Base-by-base conservation (phyloP, 2,888 invertebrate genomes). In the Philereme vetulata region DNA sequence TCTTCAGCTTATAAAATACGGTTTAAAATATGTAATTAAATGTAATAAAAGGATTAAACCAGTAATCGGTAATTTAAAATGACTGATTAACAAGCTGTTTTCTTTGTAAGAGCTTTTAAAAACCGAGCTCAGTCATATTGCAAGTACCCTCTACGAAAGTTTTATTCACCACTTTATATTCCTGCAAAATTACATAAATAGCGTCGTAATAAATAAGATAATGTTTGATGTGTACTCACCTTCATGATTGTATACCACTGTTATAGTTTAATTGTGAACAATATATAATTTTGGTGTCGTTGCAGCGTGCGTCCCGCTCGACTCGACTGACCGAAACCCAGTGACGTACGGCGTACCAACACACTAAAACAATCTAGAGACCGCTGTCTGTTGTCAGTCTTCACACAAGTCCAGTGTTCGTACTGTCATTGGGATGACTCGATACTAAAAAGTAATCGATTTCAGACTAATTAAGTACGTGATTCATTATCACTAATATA, bases 171-270 rank as follows among this genome's bases (percentile, higher is more conserved):
- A 4, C 0, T 4, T 21, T 44, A 5, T 21, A n/a, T 9, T n/a
- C 5, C 42, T 4, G 4, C 4, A 42, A 42, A n/a, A 42, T 10
- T 42, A n/a, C 4, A n/a, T 10, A 9, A 21, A 33, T 21, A 33
- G 35, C 34, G 2, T 21, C 47, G 32, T 32, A 42, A 32, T 48
- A 54, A 32, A 51, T 32, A 3, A 10, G 52, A 36, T 38, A 49
- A 8, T 10, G 10, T 5, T 47, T 51, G 35, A 44, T 38, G 54
- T 38, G 38, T 34, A 66, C 68, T 68, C 49, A 68, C 68, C 68
- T 66, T 65, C 68, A 68, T 68, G 47, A 48, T 51, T 55, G n/a
- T n/a, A 35, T 45, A 64, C 40, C 47, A 61, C 56, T 46, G 44
- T 51, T 45, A 9, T 45, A 40, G 44, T 50, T 21, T 47, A 38